Base-by-base conservation (phyloP, 2,113 vertebrate genomes). In the Megaptera novaeangliae region DNA sequence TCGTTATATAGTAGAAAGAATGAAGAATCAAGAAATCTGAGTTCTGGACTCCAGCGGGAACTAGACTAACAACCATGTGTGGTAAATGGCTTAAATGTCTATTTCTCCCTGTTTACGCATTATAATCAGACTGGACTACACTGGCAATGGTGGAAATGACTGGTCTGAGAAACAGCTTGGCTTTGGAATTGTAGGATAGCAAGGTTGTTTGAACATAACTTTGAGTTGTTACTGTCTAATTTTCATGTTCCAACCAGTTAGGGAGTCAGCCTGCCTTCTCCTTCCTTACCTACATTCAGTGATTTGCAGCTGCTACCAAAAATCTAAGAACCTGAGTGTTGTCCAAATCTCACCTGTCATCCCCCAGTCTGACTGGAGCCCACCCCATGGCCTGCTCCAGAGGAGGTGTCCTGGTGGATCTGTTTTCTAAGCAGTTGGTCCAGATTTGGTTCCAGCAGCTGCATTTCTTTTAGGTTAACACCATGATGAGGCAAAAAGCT, bases 381-480 rank as follows among this genome's bases (percentile, higher is more conserved):
- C 23, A 80, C 8, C 18, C 29, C n/a, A 61, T 12, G 88, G 36
- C 23, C 34, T 90, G 41, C 34, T 91, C 17, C 41, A 39, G 41
- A 27, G 14, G 1, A n/a, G 8, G 15, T 75, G 27, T 80, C 39
- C 8, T 91, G 10, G 31, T 52, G 6, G 6, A 29, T 64, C 46
- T 88, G 8, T 20, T 81, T 96, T 96, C 55, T 72, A 94, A 92
- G 31, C 41, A 63, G 9, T 31, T 88, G 27, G 36, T 15, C 39
- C 44, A 85, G 55, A 23, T 93, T 95, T 95, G 52, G 31, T 81
- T 97, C 75, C 12, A 81, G 57, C n/a, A 94, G 57, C 29, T 84
- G 31, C 34, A 84, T 96, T 94, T 90, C 25, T 92, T 92, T 96
- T 39, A 83, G 9, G 31, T 93, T 82, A 55, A 63, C 69, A 41